These are phyloP conservation scores for Brachionus asplanchnoidis DNA, from an alignment of 1,140 invertebrate genomes.

Conservation along the genomic window DNA sequence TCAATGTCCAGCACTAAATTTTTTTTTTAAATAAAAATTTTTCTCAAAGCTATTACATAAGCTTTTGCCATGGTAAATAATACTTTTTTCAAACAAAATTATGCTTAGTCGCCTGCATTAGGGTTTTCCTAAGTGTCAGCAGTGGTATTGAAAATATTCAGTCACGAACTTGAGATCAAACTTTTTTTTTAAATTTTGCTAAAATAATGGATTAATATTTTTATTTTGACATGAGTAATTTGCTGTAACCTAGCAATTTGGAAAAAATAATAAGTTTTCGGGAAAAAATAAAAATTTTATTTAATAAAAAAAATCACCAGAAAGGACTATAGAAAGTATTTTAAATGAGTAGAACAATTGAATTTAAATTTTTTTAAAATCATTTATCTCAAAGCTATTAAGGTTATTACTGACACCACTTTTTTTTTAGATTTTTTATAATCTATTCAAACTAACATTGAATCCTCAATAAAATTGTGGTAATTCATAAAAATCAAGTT, in stretches of 20 bases:
- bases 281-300: background rate
- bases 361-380: background rate
- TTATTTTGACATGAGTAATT: background rate
- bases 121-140: background rate
- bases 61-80: background rate
- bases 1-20: background rate
- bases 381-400: background rate
- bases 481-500: background rate
- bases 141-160: background rate
- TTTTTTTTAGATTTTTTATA: background rate
- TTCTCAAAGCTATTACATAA: background rate
- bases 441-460: background rate
- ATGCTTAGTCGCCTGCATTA: background rate
- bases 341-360: background rate
- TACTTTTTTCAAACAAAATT: background rate
- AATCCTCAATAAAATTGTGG: background rate
- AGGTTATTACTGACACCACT: background rate
- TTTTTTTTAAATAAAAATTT: background rate
- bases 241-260: background rate
- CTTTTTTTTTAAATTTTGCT: background rate
- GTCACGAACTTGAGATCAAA: background rate
- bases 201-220: background rate
- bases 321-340: background rate
- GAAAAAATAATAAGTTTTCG: background rate
- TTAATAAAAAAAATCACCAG: background rate